Percentiles rank a stretch among this genome's conserved stretches.
Evolutionary conservation across 2,797 vertebrate genomes (phyloP).

Genomic region (Galago senegalensis): DNA sequence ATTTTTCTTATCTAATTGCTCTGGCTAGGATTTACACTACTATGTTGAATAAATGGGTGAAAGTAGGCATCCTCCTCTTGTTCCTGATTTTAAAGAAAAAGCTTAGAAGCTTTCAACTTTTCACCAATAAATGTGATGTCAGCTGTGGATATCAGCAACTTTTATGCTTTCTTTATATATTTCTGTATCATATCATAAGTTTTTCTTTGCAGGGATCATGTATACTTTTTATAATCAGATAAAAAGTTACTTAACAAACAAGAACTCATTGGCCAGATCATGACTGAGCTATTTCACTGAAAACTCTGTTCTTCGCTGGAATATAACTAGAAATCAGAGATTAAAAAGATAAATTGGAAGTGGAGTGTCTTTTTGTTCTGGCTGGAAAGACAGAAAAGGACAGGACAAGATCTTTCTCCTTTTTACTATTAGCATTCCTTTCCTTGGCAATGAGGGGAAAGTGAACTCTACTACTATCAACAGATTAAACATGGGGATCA

Average conservation of each 20-base stretch:
- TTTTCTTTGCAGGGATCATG: neutral
- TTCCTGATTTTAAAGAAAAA: neutral
- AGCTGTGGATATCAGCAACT: neutral
- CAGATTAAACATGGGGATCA: neutral
- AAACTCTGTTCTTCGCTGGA: neutral
- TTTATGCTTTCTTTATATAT: conserved; percentile 16
- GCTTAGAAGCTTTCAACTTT: neutral
- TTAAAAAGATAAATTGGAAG: neutral
- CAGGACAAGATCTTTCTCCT: neutral
- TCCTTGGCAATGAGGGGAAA: neutral
- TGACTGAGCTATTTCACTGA: neutral
- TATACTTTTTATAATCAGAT: neutral
- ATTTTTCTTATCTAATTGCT: neutral
- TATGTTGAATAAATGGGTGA: neutral
- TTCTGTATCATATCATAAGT: neutral
- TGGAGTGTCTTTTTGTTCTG: neutral
- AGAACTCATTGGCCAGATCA: neutral
- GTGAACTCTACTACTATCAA: neutral
- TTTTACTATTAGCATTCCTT: neutral
- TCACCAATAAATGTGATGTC: neutral
- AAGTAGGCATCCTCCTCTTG: neutral
- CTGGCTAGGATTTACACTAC: neutral
- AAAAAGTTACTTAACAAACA: neutral
- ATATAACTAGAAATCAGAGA: neutral
- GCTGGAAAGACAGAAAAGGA: neutral